Percentiles rank a stretch among this genome's conserved stretches.
Conservation (phyloP, 1,140 invertebrate species). For the Zelostemma sp. region DNA sequence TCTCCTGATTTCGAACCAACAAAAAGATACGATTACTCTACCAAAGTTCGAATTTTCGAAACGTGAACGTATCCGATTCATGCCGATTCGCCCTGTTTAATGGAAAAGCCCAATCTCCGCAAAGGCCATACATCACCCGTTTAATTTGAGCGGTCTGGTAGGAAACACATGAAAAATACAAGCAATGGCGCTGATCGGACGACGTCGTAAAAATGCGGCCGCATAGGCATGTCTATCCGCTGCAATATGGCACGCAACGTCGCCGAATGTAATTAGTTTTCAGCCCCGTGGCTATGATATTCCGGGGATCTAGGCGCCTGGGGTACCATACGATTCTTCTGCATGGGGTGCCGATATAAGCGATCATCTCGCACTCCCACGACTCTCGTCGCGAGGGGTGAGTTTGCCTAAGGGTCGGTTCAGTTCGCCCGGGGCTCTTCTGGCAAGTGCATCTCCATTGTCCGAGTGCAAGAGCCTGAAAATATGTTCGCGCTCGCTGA, state of each 20-base stretch:
- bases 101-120: too few relatives aligned
- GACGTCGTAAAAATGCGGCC: conserved; percentile 35
- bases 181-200: too few relatives aligned
- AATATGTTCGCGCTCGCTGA: conserved; percentile 54
- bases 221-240: conserved; percentile 34
- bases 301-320: conserved; percentile 40
- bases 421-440: conserved; percentile 61
- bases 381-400: conserved; percentile 28
- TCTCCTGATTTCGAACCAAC: too few relatives aligned
- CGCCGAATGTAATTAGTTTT: conserved; percentile 66
- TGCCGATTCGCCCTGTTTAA: too few relatives aligned
- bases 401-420: conserved; percentile 50
- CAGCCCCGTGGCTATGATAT: conserved; percentile 62
- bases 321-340: conserved; percentile 33
- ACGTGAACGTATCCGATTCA: too few relatives aligned
- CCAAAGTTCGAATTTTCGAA: too few relatives aligned
- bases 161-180: too few relatives aligned
- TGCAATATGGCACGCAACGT: conserved; percentile 57
- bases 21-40: too few relatives aligned
- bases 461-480: conserved; percentile 59
- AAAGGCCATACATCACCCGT: too few relatives aligned
- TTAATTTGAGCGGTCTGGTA: too few relatives aligned
- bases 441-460: conserved; percentile 63
- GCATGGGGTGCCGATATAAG: conserved; percentile 20
- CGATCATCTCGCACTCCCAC: conserved; percentile 24